Conservation (phyloP, 2,113 vertebrate genomes). For the Oreochromis spilurus region DNA sequence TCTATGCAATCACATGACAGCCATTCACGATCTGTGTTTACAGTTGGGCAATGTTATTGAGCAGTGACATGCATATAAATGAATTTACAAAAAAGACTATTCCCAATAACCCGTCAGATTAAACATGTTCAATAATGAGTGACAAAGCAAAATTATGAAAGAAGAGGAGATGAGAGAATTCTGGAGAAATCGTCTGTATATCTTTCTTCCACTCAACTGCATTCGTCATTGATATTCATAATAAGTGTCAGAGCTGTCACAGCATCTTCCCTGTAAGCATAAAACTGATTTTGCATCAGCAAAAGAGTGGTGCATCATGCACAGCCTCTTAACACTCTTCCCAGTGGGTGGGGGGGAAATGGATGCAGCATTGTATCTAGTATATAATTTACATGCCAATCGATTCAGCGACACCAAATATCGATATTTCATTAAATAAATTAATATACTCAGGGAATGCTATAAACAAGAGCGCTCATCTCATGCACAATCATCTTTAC, state of each 20-base stretch:
- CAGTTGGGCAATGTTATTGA: background rate
- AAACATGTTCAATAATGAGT: background rate
- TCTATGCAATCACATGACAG: background rate
- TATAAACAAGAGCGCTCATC: background rate
- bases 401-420: background rate
- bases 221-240: slow-evolving; percentile 37
- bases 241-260: slow-evolving; percentile 30
- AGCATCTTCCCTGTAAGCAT: background rate
- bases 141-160: background rate
- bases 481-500: background rate
- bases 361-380: background rate
- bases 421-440: background rate
- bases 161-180: background rate
- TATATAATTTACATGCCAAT: background rate
- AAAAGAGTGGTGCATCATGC: background rate
- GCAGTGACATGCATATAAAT: background rate
- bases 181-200: background rate
- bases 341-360: background rate
- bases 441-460: background rate
- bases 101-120: slow-evolving; percentile 9
- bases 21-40: background rate
- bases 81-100: background rate
- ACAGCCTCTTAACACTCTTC: background rate
- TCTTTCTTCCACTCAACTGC: slow-evolving; percentile 6
- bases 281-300: slow-evolving; percentile 27